Percentiles rank a stretch among this genome's conserved stretches.
phyloP scores from a whole-genome alignment of 2,797 vertebrate genomes.

The Lacerta agilis region DNA sequence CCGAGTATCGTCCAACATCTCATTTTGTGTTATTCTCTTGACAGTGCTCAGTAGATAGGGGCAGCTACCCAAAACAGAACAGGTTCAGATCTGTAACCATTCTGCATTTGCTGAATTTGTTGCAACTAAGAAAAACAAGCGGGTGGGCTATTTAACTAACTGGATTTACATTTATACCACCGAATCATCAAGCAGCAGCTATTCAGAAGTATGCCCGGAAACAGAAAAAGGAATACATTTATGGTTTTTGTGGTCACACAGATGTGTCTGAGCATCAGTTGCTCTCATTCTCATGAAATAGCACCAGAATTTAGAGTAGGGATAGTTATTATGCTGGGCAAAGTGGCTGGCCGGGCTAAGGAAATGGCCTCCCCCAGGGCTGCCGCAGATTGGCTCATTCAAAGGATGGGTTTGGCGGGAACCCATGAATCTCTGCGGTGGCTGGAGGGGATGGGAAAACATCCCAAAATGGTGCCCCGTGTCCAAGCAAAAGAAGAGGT shows the following conservation, averaged over 20 bases:
- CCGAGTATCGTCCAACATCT: neutral
- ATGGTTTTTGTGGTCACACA: neutral
- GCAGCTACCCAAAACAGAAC: neutral
- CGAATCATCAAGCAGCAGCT: neutral
- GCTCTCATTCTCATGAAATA: constrained; percentile 33
- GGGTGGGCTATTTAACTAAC: too few relatives aligned
- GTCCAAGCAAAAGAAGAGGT: too few relatives aligned
- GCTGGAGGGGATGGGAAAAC: too few relatives aligned
- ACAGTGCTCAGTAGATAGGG: neutral
- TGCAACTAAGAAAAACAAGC: constrained; percentile 20
- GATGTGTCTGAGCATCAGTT: neutral
- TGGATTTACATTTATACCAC: too few relatives aligned
- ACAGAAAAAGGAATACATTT: neutral
- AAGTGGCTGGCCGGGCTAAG: too few relatives aligned
- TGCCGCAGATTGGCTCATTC: too few relatives aligned
- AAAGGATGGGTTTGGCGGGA: too few relatives aligned
- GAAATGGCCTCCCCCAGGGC: too few relatives aligned
- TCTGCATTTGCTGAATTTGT: constrained; percentile 9
- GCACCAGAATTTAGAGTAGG: neutral
- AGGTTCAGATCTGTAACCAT: neutral
- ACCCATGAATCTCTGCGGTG: too few relatives aligned
- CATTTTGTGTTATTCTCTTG: neutral
- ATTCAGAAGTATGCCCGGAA: neutral
- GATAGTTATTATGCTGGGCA: too few relatives aligned
- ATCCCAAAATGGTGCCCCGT: too few relatives aligned